Evolutionary conservation across 1,140 invertebrate genomes (phyloP).

Genomic region (Philaenus spumarius): DNA sequence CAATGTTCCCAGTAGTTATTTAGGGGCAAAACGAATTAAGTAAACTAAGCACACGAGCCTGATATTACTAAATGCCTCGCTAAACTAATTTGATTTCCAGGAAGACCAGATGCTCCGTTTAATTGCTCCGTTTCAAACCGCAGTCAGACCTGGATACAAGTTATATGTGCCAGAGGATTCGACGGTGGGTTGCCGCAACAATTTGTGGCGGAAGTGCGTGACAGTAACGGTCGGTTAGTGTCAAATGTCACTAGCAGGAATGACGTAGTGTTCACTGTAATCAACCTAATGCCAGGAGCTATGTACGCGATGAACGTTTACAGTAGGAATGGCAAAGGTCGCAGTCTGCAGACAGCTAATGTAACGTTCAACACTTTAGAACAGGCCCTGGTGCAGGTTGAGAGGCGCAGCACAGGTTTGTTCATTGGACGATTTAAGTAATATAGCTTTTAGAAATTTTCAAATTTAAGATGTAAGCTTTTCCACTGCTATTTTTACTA

Average conservation of each 20-base stretch:
- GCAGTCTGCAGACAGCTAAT: slow-evolving; percentile 30
- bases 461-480: no score
- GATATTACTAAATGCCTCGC: no score
- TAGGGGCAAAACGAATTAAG: no score
- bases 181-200: slow-evolving; percentile 45
- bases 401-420: slow-evolving; percentile 12
- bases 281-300: slow-evolving; percentile 40
- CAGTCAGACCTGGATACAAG: slow-evolving; percentile 43
- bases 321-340: slow-evolving; percentile 49
- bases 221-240: slow-evolving; percentile 20
- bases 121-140: slow-evolving; percentile 43
- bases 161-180: slow-evolving; percentile 45
- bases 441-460: no score
- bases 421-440: no score
- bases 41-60: no score
- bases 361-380: slow-evolving; percentile 3
- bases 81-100: no score
- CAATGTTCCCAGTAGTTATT: no score
- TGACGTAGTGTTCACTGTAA: slow-evolving; percentile 37
- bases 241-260: slow-evolving; percentile 27
- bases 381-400: slow-evolving; percentile 14
- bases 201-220: slow-evolving; percentile 41
- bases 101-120: slow-evolving; percentile 44
- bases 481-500: no score
- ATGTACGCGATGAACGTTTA: slow-evolving; percentile 45